Conservation (phyloP, 2,888 invertebrate genomes). For the Apodemia duryi region DNA sequence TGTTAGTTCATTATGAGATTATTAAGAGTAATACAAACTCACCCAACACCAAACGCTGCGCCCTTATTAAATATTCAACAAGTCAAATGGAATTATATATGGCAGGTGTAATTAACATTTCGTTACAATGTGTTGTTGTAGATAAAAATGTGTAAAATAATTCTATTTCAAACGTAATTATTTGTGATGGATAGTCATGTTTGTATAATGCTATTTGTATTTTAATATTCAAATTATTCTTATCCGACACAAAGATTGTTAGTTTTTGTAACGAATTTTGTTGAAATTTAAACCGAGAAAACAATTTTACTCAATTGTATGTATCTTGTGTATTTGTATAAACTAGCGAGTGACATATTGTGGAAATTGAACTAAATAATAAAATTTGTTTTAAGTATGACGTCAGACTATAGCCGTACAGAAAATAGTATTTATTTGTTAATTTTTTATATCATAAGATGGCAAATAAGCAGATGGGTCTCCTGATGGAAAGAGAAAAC, state of each 20-base stretch:
- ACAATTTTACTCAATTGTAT: background rate
- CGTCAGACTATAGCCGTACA: too few species aligned
- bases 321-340: too few species aligned
- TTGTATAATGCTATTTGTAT: conserved; percentile 1
- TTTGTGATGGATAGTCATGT: conserved; percentile 11
- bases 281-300: background rate
- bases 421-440: too few species aligned
- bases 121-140: conserved; percentile 1
- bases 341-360: too few species aligned
- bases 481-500: too few species aligned
- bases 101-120: conserved; percentile 5
- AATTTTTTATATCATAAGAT: too few species aligned
- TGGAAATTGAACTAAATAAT: too few species aligned
- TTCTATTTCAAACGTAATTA: conserved; percentile 9
- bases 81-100: conserved; percentile 8
- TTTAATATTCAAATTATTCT: conserved; percentile 12
- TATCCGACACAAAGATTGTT: background rate
- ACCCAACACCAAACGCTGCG: background rate
- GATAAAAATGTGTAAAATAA: conserved; percentile 13
- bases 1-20: conserved; percentile 1
- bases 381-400: too few species aligned
- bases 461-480: too few species aligned
- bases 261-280: background rate
- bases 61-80: conserved; percentile 5
- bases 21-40: conserved; percentile 3